A percentile compares a stretch with the other conserved stretches of the same genome.
phyloP scores from a whole-genome alignment of 2,888 invertebrate genomes.

The Ectobius pallidus region DNA sequence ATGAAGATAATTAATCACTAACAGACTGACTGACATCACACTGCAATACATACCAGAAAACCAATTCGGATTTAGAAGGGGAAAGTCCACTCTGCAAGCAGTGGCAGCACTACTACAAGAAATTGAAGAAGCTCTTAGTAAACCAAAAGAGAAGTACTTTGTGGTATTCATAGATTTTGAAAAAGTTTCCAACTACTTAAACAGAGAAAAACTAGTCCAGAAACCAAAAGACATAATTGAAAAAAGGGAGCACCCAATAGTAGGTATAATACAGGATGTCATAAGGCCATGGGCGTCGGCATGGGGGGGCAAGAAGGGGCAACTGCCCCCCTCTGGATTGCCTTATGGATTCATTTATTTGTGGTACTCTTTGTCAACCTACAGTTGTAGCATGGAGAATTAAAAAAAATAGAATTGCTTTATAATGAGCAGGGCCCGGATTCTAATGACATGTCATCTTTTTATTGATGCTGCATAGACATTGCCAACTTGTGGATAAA shows the following conservation, averaged over 20 bases:
- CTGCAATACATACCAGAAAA: not conserved
- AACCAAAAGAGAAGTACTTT: not conserved
- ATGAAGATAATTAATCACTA: conserved; percentile 14
- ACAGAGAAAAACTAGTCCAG: conserved; percentile 7
- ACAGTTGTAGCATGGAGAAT: too few relatives aligned
- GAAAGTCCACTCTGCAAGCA: not conserved
- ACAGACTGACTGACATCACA: not conserved
- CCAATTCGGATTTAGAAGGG: conserved; percentile 2
- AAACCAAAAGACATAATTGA: not conserved
- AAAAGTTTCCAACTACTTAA: not conserved
- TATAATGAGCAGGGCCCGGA: too few relatives aligned
- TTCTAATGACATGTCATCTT: too few relatives aligned
- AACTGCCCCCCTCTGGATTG: too few relatives aligned
- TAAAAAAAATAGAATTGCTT: too few relatives aligned
- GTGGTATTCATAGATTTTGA: conserved; percentile 5
- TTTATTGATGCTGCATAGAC: too few relatives aligned
- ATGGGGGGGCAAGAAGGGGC: too few relatives aligned
- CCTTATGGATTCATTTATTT: too few relatives aligned
- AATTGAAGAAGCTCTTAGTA: conserved; percentile 4
- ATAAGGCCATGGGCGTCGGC: too few relatives aligned
- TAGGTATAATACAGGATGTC: conserved; percentile 4
- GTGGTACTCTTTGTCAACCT: too few relatives aligned
- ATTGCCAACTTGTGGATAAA: too few relatives aligned
- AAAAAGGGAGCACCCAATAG: not conserved
- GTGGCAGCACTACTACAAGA: not conserved